A percentile compares a stretch with the other conserved stretches of the same genome.
Evolutionary conservation across 1,140 invertebrate genomes (phyloP).

Genomic region (Carcinoscorpius rotundicauda): DNA sequence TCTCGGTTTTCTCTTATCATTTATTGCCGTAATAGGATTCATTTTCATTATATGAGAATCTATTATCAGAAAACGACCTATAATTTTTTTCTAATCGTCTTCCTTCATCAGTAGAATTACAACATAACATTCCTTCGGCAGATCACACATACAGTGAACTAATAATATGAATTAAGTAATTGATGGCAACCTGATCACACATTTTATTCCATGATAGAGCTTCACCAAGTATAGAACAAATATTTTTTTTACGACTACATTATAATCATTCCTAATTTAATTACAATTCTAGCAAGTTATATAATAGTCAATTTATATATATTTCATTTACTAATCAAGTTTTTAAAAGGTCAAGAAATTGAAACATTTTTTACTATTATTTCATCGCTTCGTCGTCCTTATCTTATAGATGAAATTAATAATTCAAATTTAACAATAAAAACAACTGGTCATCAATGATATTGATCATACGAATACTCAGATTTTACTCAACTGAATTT

Average conservation of each 20-base stretch:
- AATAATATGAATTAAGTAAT: conserved; percentile 38
- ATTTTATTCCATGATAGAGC: conserved; percentile 40
- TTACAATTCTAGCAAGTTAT: conserved; percentile 30
- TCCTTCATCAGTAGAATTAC: conserved; percentile 44
- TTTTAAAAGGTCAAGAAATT: conserved; percentile 40
- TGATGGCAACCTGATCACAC: conserved; percentile 39
- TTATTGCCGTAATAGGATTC: conserved; percentile 41
- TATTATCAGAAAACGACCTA: conserved; percentile 32
- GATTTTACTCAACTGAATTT: conserved; percentile 47
- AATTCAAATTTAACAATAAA: conserved; percentile 42
- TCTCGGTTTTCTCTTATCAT: conserved; percentile 45
- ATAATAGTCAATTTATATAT: conserved; percentile 35
- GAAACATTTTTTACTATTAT: conserved; percentile 50
- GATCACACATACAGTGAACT: conserved; percentile 44
- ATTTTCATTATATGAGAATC: conserved; percentile 42
- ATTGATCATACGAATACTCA: conserved; percentile 52
- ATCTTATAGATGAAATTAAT: conserved; percentile 46
- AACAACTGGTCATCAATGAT: conserved; percentile 51
- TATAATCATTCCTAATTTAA: conserved; percentile 39
- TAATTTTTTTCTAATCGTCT: conserved; percentile 35
- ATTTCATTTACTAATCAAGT: conserved; percentile 33
- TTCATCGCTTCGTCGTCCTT: conserved; percentile 41
- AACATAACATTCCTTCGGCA: conserved; percentile 39
- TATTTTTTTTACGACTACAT: conserved; percentile 46
- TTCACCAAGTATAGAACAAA: conserved; percentile 45